Base-by-base conservation (phyloP, 2,888 invertebrate species). In the Stenichneumon culpator region DNA sequence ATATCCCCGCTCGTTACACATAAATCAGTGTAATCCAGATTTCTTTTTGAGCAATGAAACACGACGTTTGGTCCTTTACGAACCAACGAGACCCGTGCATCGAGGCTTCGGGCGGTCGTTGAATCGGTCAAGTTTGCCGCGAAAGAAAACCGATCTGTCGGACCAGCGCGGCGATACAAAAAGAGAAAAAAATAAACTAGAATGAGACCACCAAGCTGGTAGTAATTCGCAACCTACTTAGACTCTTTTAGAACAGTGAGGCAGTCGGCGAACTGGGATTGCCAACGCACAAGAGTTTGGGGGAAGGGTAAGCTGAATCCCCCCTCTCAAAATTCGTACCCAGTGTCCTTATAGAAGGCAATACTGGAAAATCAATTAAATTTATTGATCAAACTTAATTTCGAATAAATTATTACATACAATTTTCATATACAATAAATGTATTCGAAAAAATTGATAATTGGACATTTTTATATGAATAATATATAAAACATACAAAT, bases 61-160 rank as follows among this genome's bases (percentile, higher is more conserved):
- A 3, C 67, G 9, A 39, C 36, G 67, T 67, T 67, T 67, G 19
- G 39, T 22, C 39, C 4, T 67, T 67, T 67, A 67, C 39, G 65
- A 67, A 11, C 39, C 39, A 39, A 9, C 65, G 39, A 39, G n/a
- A n/a, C 19, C 2, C 5, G 22, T 11, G 1, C 39, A 39, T 67
- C 39, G 67, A 19, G 14, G 9, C 39, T 11, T n/a, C 28, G 67
- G 11, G 67, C 39, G 19, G 36, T 67, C 67, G 19, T 16, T 11
- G 39, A 67, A 67, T 39, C 36, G 65, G 65, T 67, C 67, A 39
- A 67, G 67, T 39, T 67, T 14, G 67, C 19, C 39, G 11, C 3
- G 39, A 6, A 39, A 67, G 36, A 63, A 63, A 63, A 67, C 39
- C 14, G 67, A 39, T 39, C 19, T 14, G 44, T 47, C 5, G 16